Conservation (phyloP, 1,140 invertebrate genomes). For the Cataglyphis hispanica region DNA sequence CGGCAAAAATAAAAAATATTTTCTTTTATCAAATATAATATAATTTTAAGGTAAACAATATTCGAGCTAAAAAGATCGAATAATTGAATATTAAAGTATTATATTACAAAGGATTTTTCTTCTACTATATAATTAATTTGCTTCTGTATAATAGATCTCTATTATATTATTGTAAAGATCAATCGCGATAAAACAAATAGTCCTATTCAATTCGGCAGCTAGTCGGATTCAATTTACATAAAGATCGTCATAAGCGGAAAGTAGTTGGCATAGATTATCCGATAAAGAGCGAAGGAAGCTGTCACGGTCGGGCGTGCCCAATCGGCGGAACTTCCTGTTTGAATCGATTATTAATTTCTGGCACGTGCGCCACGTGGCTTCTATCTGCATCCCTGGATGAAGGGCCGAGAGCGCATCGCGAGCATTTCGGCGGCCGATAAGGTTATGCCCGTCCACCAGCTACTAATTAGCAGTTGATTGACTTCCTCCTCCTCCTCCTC, state of each 20-base stretch:
- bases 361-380: conserved; percentile 67
- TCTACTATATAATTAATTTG: background rate
- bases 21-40: background rate
- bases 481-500: conserved; percentile 55
- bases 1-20: background rate
- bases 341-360: conserved; percentile 73
- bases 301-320: conserved; percentile 67
- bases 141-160: background rate
- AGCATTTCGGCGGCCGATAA: conserved; percentile 69
- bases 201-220: background rate
- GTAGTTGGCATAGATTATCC: conserved; percentile 57
- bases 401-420: conserved; percentile 56
- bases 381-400: conserved; percentile 69
- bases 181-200: background rate
- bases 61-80: background rate
- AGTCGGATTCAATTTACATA: conserved; percentile 44
- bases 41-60: background rate
- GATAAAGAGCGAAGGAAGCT: conserved; percentile 70
- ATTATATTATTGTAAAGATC: conserved; percentile 5
- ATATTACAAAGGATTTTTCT: background rate
- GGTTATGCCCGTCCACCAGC: conserved; percentile 73
- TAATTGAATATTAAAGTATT: conserved; percentile 18
- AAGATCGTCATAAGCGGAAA: conserved; percentile 15
- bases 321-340: conserved; percentile 68
- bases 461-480: conserved; percentile 75